Evolutionary conservation across 2,797 vertebrate species (phyloP).

Genomic region (Anableps anableps): DNA sequence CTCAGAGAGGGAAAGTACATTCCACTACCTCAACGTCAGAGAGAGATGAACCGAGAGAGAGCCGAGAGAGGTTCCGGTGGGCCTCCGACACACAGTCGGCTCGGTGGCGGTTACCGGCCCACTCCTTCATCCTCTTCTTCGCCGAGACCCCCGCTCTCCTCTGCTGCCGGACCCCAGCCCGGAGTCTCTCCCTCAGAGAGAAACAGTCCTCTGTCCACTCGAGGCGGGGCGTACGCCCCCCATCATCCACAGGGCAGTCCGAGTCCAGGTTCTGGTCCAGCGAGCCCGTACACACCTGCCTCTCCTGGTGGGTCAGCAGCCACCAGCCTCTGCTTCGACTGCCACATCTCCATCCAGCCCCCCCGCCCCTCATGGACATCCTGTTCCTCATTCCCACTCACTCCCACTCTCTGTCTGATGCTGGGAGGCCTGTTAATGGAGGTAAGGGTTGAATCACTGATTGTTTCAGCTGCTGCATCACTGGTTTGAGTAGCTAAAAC

Average conservation of each 20-base stretch:
- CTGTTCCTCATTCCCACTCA: slow-evolving; percentile 76
- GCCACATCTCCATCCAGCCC: slow-evolving; percentile 70
- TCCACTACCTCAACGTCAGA: slow-evolving; percentile 90
- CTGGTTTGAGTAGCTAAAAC: neutral
- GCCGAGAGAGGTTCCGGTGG: slow-evolving; percentile 68
- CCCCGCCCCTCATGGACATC: slow-evolving; percentile 66
- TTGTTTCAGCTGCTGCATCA: neutral
- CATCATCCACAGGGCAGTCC: slow-evolving; percentile 73
- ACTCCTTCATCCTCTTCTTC: slow-evolving; percentile 71
- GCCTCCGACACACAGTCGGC: slow-evolving; percentile 65
- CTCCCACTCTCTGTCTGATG: slow-evolving; percentile 74
- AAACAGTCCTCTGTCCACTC: slow-evolving; percentile 71
- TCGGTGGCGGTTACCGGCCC: slow-evolving; percentile 71
- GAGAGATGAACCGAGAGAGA: slow-evolving; percentile 83
- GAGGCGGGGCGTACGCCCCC: slow-evolving; percentile 59
- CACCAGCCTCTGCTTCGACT: slow-evolving; percentile 53
- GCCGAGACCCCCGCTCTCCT: slow-evolving; percentile 70
- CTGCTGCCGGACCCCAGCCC: slow-evolving; percentile 64
- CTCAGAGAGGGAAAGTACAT: slow-evolving; percentile 90
- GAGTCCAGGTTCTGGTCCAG: slow-evolving; percentile 62
- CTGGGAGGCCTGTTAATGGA: slow-evolving; percentile 74
- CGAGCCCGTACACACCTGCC: slow-evolving; percentile 61
- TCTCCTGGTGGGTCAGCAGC: slow-evolving; percentile 60
- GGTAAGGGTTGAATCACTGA: slow-evolving; percentile 44
- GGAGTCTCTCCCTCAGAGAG: slow-evolving; percentile 72